Evolutionary conservation across 2,113 vertebrate species (phyloP), one percentile per base, ranked within the genome.

Genomic region (Elaphurus davidianus): DNA sequence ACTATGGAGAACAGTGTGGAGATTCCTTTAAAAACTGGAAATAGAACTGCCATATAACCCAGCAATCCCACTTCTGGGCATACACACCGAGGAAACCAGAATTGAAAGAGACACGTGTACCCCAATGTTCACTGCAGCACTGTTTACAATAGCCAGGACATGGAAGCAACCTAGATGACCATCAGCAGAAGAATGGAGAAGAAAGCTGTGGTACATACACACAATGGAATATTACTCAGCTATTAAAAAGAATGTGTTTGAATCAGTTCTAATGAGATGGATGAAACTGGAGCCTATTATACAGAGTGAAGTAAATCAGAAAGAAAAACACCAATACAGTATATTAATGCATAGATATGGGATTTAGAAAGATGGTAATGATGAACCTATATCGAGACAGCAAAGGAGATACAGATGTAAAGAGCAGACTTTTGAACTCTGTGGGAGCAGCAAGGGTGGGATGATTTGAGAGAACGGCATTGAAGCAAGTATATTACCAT

Each of bases 41-140:
- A n/a, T n/a, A n/a, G 64, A 19, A 67, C 33, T n/a, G 8, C 4
- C 64, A 10, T 19, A 67, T 0, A 4, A 10, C 16, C 33, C 64
- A 67, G 33, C 16, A 9, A n/a, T n/a, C 1, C 1, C 33, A 19
- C 7, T 67, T 1, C 8, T 19, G 16, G 62, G 33, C 16, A 67
- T 19, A 67, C 8, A 67, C 33, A 67, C 0, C 0, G 0, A 67
- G 64, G 7, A n/a, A 67, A 67, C 16, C 1, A n/a, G 33, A 67
- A 19, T 4, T 19, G 4, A 67, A 67, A 67, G 8, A 67, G 64
- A 67, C 33, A 67, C 1, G 1, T n/a, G 16, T 19, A 67, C 7
- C 3, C 16, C 16, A n/a, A 19, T n/a, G 8, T 67, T n/a, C 64
- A n/a, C 1, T 0, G 1, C 16, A 10, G 33, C 33, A 19, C 16